A percentile compares a stretch with the other conserved stretches of the same genome.
phyloP scores from a whole-genome alignment of 2,113 vertebrate genomes.

The Colinus virginianus region DNA sequence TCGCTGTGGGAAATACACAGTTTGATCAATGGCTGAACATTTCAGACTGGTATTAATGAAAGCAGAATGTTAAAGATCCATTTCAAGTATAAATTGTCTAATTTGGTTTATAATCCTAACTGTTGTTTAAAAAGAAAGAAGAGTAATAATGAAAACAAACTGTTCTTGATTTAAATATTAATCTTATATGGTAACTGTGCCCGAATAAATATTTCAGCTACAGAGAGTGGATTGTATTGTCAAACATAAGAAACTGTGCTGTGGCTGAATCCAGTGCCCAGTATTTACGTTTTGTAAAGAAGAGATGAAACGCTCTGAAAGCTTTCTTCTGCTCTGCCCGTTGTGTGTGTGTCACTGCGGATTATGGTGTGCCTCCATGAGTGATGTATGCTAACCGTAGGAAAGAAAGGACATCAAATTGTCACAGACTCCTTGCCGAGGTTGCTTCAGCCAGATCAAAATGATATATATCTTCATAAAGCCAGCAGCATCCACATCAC shows the following conservation, averaged over 20 bases:
- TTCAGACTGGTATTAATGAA: background rate
- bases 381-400: background rate
- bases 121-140: slow-evolving; percentile 38
- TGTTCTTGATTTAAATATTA: slow-evolving; percentile 30
- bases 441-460: background rate
- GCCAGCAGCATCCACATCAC: background rate
- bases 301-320: background rate
- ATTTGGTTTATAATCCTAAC: background rate
- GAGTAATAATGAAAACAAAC: slow-evolving; percentile 10
- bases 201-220: slow-evolving; percentile 40
- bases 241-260: background rate
- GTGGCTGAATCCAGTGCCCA: background rate
- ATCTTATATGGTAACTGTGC: background rate
- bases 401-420: background rate
- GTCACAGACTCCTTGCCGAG: background rate
- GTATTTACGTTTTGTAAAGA: background rate
- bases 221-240: background rate
- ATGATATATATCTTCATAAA: background rate
- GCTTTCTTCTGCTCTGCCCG: background rate
- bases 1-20: background rate
- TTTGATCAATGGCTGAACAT: slow-evolving; percentile 22
- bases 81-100: background rate
- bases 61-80: background rate
- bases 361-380: background rate
- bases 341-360: background rate